Conservation (phyloP, 1,140 invertebrate genomes). For the Planococcus citri region DNA sequence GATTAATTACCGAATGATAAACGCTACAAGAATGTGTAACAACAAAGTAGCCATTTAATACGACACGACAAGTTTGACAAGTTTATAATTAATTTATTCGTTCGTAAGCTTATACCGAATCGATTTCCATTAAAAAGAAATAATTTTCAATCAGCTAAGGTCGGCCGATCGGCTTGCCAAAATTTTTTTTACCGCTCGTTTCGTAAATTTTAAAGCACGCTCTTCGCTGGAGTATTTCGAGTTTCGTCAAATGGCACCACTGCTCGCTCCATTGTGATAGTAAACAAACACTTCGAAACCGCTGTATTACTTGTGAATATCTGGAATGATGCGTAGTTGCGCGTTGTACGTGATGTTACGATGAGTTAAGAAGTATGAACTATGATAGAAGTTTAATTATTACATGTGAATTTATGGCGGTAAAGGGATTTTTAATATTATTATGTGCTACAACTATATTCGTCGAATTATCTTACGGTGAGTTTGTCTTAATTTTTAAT, state of each 20-base stretch:
- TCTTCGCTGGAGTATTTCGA: background rate
- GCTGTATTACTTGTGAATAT: background rate
- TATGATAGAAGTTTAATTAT: background rate
- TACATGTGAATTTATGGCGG: background rate
- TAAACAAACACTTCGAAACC: slow-evolving; percentile 8
- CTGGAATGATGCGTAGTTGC: background rate
- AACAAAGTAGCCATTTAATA: too few relatives aligned
- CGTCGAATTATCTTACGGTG: background rate
- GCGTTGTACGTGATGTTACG: background rate
- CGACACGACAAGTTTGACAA: too few relatives aligned
- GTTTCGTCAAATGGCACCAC: background rate
- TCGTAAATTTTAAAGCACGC: too few relatives aligned
- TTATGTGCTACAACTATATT: background rate
- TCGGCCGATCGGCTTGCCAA: too few relatives aligned
- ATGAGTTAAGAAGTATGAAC: slow-evolving; percentile 1
- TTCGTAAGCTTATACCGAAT: too few relatives aligned
- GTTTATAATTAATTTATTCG: too few relatives aligned
- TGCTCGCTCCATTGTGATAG: slow-evolving; percentile 4
- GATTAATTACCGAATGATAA: too few relatives aligned
- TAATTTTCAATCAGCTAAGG: too few relatives aligned
- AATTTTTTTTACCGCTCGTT: too few relatives aligned
- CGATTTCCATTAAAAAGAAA: too few relatives aligned
- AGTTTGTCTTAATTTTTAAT: background rate
- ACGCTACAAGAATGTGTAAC: too few relatives aligned
- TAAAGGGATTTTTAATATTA: background rate